A percentile compares a stretch with the other conserved stretches of the same genome.
phyloP scores from a whole-genome alignment of 2,888 invertebrate genomes.

The Cremastobaeus sp. region DNA sequence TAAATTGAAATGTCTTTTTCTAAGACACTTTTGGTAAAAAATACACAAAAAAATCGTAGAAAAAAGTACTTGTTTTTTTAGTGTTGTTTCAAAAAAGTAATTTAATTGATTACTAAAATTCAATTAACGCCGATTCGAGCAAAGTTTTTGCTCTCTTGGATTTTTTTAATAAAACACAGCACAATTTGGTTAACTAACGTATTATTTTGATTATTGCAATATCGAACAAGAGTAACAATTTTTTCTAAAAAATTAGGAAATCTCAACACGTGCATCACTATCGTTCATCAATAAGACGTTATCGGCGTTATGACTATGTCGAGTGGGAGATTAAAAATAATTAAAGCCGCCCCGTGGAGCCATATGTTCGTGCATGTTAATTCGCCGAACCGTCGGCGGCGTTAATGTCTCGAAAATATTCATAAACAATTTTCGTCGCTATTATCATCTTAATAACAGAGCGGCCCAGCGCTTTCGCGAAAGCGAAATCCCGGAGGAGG shows the following conservation, averaged over 20 bases:
- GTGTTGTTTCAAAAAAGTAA: no score
- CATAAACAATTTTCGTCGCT: constrained; percentile 62
- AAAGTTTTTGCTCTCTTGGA: no score
- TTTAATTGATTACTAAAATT: no score
- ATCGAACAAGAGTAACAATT: not conserved
- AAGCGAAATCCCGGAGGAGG: constrained; percentile 46
- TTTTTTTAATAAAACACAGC: no score
- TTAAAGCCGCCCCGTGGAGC: constrained; percentile 57
- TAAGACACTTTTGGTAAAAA: no score
- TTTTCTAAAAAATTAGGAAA: constrained; percentile 22
- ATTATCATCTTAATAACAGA: constrained; percentile 66
- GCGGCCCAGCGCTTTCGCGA: constrained; percentile 52
- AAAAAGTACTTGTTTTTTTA: no score
- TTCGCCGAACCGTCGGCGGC: constrained; percentile 24
- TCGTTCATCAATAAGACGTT: constrained; percentile 28
- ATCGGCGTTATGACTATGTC: constrained; percentile 32
- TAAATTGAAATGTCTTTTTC: not conserved
- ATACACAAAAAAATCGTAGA: no score
- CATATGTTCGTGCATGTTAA: constrained; percentile 56
- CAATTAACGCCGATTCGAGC: no score
- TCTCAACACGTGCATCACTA: constrained; percentile 30
- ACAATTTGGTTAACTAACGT: not conserved
- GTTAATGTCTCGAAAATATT: constrained; percentile 59
- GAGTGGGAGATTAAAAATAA: constrained; percentile 57
- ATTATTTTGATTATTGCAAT: constrained; percentile 6